Base-by-base conservation (phyloP, 2,888 invertebrate species). In the Luffia ferchaultella region DNA sequence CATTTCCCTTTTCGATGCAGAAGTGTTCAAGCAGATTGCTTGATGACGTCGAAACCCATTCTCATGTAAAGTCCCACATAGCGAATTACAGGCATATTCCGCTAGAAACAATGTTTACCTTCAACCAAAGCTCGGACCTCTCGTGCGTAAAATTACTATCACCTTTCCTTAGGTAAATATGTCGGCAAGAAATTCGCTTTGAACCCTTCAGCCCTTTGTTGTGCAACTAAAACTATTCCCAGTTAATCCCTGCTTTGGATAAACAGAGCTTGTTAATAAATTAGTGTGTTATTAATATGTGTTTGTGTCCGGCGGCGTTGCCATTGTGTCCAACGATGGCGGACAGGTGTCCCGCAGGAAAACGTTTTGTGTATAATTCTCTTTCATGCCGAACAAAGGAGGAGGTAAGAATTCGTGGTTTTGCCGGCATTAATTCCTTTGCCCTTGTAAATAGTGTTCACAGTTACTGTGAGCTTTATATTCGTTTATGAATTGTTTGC, bases 201-300 rank as follows among this genome's bases (percentile, higher is more conserved):
- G 82, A 82, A 83, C 82, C 82, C 82, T 78, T 68, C 67, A 64
- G 71, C 67, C 80, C 82, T 82, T 83, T 83, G 82, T 82, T 82
- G 78, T 82, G 72, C 76, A 77, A 80, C 82, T 80, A 76, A 80
- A 83, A 83, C 82, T 83, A 83, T 83, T 82, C 79, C 70, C 78
- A 74, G 80, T 74, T 82, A 80, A 83, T 82, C 82, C 77, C 73
- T 71, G 53, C 52, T 52, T 48, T 50, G 79, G 77, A 79, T 80
- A 83, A 80, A 82, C 82, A 82, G 73, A 72, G 73, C 73, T 78
- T 75, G 80, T 80, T 83, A 79, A 80, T 82, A 80, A 80, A 82
- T 83, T 82, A 82, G 74, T 73, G 75, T 69, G 77, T 80, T 83
- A 83, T 83, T 83, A 83, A 82, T 83, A 83, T 80, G 78, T 82